These are phyloP conservation scores for Macrosiphum euphorbiae DNA, from an alignment of 2,888 invertebrate species.

Conservation along the genomic window DNA sequence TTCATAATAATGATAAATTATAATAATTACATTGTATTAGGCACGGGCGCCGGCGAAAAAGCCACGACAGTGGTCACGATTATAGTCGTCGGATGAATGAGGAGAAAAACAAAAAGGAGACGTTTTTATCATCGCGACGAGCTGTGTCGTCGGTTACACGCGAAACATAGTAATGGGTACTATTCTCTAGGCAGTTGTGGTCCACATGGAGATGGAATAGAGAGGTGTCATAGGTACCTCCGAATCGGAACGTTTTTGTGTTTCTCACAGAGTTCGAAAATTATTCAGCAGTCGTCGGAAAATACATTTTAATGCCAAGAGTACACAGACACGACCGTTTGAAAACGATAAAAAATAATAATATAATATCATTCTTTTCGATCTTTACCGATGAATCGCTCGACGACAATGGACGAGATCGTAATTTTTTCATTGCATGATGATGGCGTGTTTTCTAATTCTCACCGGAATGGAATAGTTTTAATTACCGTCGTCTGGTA, in stretches of 20 bases:
- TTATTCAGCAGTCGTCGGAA: neutral
- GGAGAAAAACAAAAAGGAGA: neutral
- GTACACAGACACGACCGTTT: neutral
- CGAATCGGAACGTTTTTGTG: neutral
- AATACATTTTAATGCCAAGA: neutral
- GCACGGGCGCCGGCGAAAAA: neutral
- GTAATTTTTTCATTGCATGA: neutral
- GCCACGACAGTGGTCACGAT: conserved; percentile 9
- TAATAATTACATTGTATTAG: conserved; percentile 10
- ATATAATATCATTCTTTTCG: neutral
- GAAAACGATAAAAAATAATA: neutral
- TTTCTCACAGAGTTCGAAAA: neutral
- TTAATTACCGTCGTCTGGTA: neutral
- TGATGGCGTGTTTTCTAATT: neutral
- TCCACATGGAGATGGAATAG: neutral
- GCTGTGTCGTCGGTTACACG: neutral
- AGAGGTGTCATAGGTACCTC: neutral
- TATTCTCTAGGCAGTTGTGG: neutral
- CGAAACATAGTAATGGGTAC: neutral
- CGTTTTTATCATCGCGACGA: neutral
- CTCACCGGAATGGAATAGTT: neutral
- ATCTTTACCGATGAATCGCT: neutral
- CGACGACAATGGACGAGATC: neutral
- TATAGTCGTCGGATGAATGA: neutral
- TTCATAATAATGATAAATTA: conserved; percentile 36